Conservation (phyloP, 2,888 invertebrate species). For the Stictocephala bisonia region DNA sequence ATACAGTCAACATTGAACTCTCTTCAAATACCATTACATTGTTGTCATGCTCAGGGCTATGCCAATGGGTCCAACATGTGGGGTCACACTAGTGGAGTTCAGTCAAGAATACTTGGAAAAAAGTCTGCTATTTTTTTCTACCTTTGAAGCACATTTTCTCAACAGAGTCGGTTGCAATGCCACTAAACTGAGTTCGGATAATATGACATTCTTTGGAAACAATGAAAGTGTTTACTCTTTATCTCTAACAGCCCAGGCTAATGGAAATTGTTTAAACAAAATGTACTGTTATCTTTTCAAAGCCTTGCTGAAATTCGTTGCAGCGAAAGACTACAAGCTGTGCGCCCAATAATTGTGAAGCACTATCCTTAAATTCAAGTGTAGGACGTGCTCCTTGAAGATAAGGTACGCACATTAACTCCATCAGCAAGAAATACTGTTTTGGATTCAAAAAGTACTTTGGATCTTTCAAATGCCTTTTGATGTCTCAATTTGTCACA, state of each 20-base stretch:
- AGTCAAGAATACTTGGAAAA: constrained; percentile 33
- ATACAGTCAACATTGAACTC: neutral
- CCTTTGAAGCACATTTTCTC: constrained; percentile 32
- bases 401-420: too few species aligned
- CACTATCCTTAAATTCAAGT: too few species aligned
- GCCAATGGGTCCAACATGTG: constrained; percentile 27
- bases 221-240: constrained; percentile 30
- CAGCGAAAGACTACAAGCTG: constrained; percentile 11
- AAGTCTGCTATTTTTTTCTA: constrained; percentile 24
- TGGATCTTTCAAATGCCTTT: too few species aligned
- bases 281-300: constrained; percentile 34
- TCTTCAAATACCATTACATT: constrained; percentile 20
- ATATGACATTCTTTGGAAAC: constrained; percentile 33
- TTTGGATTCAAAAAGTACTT: too few species aligned
- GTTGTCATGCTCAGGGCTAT: constrained; percentile 24
- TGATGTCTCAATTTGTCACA: too few species aligned
- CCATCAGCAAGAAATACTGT: too few species aligned
- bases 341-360: constrained; percentile 18
- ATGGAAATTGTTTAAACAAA: constrained; percentile 38
- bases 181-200: constrained; percentile 23
- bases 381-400: too few species aligned
- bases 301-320: constrained; percentile 35
- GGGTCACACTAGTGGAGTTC: constrained; percentile 26
- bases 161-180: constrained; percentile 32
- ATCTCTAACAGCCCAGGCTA: constrained; percentile 14